These are phyloP conservation scores for Monarcha castaneiventris DNA, from an alignment of 2,113 vertebrate species.

Conservation along the genomic window DNA sequence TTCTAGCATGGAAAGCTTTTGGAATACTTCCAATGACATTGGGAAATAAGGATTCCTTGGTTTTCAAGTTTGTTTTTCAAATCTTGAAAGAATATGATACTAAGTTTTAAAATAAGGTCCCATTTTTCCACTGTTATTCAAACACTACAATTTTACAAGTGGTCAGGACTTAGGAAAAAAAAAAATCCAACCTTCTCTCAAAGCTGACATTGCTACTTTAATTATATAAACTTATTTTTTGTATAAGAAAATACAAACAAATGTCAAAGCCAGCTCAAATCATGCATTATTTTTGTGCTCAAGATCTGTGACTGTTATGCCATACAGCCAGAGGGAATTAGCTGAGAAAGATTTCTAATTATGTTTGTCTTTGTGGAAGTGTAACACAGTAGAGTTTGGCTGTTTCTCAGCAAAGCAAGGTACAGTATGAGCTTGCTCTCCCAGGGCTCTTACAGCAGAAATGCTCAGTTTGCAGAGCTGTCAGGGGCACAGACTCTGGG, in stretches of 20 bases:
- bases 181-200: not conserved
- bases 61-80: not conserved
- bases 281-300: not conserved
- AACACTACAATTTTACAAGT: not conserved
- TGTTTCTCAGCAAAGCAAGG: not conserved
- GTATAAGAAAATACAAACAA: not conserved
- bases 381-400: not conserved
- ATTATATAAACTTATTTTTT: not conserved
- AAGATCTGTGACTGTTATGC: not conserved
- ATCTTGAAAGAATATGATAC: not conserved
- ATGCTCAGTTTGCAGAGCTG: not conserved
- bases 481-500: not conserved
- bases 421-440: not conserved
- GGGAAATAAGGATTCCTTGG: not conserved
- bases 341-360: not conserved
- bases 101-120: not conserved
- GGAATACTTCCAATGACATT: not conserved
- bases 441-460: not conserved
- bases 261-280: not conserved
- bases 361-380: not conserved
- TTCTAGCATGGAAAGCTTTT: not conserved
- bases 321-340: not conserved
- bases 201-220: not conserved
- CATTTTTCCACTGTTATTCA: not conserved
- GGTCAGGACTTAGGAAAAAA: not conserved